Evolutionary conservation across 2,797 vertebrate genomes (phyloP), one percentile per base, ranked within the genome.

Genomic region (Periparus ater): DNA sequence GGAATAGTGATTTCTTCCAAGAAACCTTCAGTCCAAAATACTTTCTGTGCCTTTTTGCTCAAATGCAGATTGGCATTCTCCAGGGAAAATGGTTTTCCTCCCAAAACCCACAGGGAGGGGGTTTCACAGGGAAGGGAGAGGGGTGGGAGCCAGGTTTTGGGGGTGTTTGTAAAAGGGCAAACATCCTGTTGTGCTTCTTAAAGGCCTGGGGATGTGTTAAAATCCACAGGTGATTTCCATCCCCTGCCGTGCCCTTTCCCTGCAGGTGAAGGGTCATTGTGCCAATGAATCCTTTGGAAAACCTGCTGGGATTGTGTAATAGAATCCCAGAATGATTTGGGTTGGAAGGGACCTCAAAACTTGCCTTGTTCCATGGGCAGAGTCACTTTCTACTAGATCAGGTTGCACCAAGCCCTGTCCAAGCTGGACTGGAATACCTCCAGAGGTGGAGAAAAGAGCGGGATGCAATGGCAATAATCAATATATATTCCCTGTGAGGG

Each of bases 401-500:
- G 23, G 13, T 5, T 36, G 32, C 25, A 47, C 20, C 40, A 48
- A 48, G 26, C 53, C 29, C 34, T 5, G 4, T 47, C 77, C 70
- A 48, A 0, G 18, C 42, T 70, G 50, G 48, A 27, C 58, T 22
- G 7, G 50, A 6, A 45, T 23, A 45, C 5, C 22, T 26, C 23
- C 44, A 83, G 65, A 62, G 25, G 13, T 11, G 23, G 36, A 10
- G 7, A 22, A 76, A 55, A 71, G 48, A 38, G 53, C 17, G 44
- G 83, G 29, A 38, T 2, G 5, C 0, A 5, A 72, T 20, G 32
- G 22, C 55, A 48, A 32, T 38, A 47, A 72, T 75, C 34, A 38
- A 22, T 21, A 30, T 3, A 0, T 29, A 25, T 77, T 51, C 42
- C 40, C 29, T 61, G 6, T 0, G 1, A 27, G 44, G 48, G 44